Conservation (phyloP, 2,113 vertebrate species). For the Seriola aureovittata region DNA sequence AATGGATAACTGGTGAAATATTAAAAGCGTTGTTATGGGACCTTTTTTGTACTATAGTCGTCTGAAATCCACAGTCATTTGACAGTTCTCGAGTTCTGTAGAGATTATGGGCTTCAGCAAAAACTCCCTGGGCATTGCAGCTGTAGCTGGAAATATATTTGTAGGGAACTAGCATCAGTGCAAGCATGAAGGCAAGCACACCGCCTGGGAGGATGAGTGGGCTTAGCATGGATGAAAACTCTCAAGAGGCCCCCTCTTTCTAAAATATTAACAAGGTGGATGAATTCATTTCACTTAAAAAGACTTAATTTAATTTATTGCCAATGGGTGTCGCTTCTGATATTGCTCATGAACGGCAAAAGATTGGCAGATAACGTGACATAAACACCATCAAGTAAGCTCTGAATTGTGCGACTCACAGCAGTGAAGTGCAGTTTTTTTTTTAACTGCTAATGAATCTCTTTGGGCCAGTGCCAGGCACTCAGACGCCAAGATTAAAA, state of each 20-base stretch:
- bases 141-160: constrained; percentile 50
- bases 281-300: constrained; percentile 65
- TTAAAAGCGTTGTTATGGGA: constrained; percentile 32
- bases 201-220: constrained; percentile 40
- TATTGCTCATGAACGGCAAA: constrained; percentile 2
- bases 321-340: constrained; percentile 32
- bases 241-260: constrained; percentile 45
- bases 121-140: constrained; percentile 38
- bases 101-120: constrained; percentile 36
- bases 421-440: constrained; percentile 27
- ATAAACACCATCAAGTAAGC: not conserved
- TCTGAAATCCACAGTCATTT: constrained; percentile 14
- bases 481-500: constrained; percentile 67
- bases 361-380: constrained; percentile 8
- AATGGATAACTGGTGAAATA: constrained; percentile 20
- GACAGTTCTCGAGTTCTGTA: constrained; percentile 24
- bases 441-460: constrained; percentile 62
- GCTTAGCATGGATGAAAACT: constrained; percentile 26
- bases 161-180: constrained; percentile 23
- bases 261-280: constrained; percentile 71
- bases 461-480: constrained; percentile 43
- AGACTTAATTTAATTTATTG: constrained; percentile 47
- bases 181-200: constrained; percentile 31
- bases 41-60: constrained; percentile 26
- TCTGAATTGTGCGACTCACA: constrained; percentile 15